These are phyloP conservation scores for Salvelinus alpinus DNA, from an alignment of 2,113 vertebrate species.

Conservation along the genomic window DNA sequence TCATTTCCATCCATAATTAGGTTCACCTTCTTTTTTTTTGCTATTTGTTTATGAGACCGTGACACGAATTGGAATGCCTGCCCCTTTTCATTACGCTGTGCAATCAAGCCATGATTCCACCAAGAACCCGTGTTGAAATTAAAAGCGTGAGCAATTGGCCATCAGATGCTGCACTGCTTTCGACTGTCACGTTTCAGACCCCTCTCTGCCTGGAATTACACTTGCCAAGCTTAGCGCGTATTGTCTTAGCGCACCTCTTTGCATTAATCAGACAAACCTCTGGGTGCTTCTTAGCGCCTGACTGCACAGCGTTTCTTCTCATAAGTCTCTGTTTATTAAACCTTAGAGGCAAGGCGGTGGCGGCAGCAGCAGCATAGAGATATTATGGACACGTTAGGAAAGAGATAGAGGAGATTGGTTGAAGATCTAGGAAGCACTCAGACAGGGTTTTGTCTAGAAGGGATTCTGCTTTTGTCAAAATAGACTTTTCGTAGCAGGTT, in stretches of 20 bases:
- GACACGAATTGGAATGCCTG: slow-evolving; percentile 38
- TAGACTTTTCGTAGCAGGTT: no score
- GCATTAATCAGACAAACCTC: slow-evolving; percentile 47
- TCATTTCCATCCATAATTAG: slow-evolving; percentile 21
- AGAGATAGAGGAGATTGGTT: no score
- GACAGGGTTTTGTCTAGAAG: no score
- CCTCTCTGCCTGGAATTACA: slow-evolving; percentile 27
- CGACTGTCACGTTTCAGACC: neutral
- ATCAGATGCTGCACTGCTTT: slow-evolving; percentile 29
- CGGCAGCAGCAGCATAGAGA: slow-evolving; percentile 56
- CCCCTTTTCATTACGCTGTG: slow-evolving; percentile 56
- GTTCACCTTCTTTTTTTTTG: slow-evolving; percentile 23
- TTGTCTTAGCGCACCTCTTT: slow-evolving; percentile 33
- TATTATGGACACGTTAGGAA: slow-evolving; percentile 67
- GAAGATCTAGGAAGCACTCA: no score
- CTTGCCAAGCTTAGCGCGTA: slow-evolving; percentile 41
- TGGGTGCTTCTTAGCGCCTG: slow-evolving; percentile 35
- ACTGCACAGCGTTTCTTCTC: slow-evolving; percentile 59
- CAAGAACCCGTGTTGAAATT: slow-evolving; percentile 46
- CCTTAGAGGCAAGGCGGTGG: slow-evolving; percentile 55
- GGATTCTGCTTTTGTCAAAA: no score
- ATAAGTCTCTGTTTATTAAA: slow-evolving; percentile 73
- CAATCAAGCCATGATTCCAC: slow-evolving; percentile 55
- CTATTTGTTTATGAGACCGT: slow-evolving; percentile 51
- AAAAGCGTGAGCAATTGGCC: slow-evolving; percentile 38